Evolutionary conservation across 2,888 invertebrate species (phyloP).

Genomic region (Athalia rosae): DNA sequence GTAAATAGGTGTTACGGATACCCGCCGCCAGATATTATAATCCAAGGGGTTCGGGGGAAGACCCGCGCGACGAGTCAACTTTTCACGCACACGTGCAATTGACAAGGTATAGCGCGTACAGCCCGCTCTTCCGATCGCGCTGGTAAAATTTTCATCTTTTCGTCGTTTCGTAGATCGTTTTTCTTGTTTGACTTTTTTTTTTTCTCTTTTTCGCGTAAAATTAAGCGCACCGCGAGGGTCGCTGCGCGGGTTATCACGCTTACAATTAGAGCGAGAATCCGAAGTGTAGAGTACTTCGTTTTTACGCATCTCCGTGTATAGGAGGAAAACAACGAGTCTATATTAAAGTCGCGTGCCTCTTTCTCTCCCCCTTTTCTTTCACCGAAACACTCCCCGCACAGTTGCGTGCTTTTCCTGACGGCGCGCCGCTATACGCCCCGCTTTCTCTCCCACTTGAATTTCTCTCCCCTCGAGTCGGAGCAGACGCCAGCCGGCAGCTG

Average conservation of each 20-base stretch:
- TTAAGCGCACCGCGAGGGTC: conserved; percentile 18
- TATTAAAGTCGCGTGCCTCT: conserved; percentile 20
- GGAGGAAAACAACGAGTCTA: neutral
- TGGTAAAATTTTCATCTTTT: too few species aligned
- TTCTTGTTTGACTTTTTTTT: neutral
- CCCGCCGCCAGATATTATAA: too few species aligned
- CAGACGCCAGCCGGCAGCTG: conserved; percentile 30
- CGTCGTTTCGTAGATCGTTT: neutral
- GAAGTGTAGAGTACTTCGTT: neutral
- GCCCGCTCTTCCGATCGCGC: too few species aligned
- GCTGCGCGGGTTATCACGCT: too few species aligned
- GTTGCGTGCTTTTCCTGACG: neutral
- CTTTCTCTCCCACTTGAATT: neutral
- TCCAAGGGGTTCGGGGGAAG: too few species aligned
- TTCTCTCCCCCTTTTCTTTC: conserved; percentile 12
- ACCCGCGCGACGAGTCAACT: conserved; percentile 37
- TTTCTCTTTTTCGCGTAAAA: neutral
- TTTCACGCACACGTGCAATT: conserved; percentile 37
- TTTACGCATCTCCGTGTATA: neutral
- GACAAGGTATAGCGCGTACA: conserved; percentile 42
- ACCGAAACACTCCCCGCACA: neutral
- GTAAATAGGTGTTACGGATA: too few species aligned
- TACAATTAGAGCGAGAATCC: too few species aligned
- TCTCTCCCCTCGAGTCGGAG: neutral
- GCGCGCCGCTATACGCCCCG: neutral